These are phyloP conservation scores for Notoglanidium macrostoma DNA, from an alignment of 2,797 vertebrate species.

Conservation along the genomic window DNA sequence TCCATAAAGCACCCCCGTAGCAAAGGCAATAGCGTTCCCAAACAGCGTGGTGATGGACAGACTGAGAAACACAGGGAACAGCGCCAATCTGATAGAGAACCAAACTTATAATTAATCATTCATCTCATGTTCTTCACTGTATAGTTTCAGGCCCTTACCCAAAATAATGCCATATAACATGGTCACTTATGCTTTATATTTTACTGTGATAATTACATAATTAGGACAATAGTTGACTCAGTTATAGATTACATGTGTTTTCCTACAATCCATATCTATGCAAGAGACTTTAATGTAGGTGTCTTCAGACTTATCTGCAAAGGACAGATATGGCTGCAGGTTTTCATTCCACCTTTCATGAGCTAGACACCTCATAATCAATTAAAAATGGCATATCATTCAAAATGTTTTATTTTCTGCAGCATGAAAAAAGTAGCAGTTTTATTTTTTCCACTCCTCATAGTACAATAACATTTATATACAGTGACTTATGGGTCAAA, in stretches of 20 bases:
- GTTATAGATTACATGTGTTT: neutral
- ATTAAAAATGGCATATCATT: neutral
- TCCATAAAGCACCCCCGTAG: slow-evolving; percentile 93
- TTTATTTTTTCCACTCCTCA: neutral
- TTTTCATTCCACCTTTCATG: neutral
- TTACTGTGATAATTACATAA: neutral
- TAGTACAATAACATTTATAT: neutral
- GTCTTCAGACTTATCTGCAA: neutral
- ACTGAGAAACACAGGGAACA: slow-evolving; percentile 84
- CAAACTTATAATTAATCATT: neutral
- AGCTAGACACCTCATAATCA: neutral
- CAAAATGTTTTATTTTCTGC: neutral
- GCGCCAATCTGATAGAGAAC: slow-evolving; percentile 82
- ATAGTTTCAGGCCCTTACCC: neutral
- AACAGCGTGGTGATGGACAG: slow-evolving; percentile 90
- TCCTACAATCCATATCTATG: slow-evolving; percentile 2
- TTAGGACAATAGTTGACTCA: neutral
- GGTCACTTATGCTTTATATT: neutral
- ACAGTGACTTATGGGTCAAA: neutral
- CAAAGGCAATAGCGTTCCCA: slow-evolving; percentile 92
- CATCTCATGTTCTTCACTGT: neutral
- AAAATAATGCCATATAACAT: neutral
- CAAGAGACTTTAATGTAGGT: neutral
- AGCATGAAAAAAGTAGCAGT: neutral
- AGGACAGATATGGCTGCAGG: neutral